Evolutionary conservation across 2,113 vertebrate species (phyloP).

Genomic region (Syngnathus floridae): DNA sequence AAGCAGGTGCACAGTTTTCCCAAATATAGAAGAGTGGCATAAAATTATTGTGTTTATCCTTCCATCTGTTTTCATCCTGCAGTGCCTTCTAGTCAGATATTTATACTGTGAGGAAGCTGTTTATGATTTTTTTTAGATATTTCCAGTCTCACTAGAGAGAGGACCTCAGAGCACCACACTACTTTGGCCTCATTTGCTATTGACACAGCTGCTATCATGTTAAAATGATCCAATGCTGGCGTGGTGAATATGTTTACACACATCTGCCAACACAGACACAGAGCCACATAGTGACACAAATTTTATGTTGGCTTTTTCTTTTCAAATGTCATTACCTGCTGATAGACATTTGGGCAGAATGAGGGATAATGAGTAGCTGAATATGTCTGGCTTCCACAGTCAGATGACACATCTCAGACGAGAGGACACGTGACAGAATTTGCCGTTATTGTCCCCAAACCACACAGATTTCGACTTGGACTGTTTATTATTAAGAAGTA

Average conservation of each 20-base stretch:
- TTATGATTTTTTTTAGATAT: slow-evolving; percentile 49
- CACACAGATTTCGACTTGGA: background rate
- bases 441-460: background rate
- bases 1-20: slow-evolving; percentile 53
- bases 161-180: slow-evolving; percentile 31
- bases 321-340: slow-evolving; percentile 37
- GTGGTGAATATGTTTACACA: slow-evolving; percentile 38
- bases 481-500: background rate
- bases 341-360: background rate
- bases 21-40: slow-evolving; percentile 26
- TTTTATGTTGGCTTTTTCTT: slow-evolving; percentile 40
- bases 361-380: background rate
- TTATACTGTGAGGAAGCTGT: slow-evolving; percentile 52
- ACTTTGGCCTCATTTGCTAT: slow-evolving; percentile 49
- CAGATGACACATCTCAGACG: background rate
- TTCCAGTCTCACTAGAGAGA: slow-evolving; percentile 49
- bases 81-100: slow-evolving; percentile 42
- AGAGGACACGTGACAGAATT: background rate
- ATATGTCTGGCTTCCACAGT: background rate
- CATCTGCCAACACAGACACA: slow-evolving; percentile 22
- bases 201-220: slow-evolving; percentile 66
- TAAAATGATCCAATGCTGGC: slow-evolving; percentile 45
- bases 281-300: slow-evolving; percentile 14
- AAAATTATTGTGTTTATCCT: slow-evolving; percentile 38
- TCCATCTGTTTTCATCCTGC: slow-evolving; percentile 48